Base-by-base conservation (phyloP, 2,113 vertebrate species). In the Lipophrys pholis region DNA sequence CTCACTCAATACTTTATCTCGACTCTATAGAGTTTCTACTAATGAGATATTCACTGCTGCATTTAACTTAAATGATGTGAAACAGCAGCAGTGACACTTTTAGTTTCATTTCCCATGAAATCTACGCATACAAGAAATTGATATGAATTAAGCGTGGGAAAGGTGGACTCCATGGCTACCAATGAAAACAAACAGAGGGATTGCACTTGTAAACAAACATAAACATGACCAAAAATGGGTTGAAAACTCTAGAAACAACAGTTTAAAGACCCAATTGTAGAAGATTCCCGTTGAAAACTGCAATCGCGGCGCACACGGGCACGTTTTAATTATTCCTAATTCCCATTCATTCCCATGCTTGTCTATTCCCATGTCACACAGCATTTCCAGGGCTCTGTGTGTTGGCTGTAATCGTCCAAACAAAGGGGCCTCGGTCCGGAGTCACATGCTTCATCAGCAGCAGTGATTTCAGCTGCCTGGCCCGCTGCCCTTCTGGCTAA, bases 401-500 rank as follows among this genome's bases (percentile, higher is more conserved):
- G 83, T 82, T 62, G 69, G 76, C 72, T 82, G 83, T 67, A 84
- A 80, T 64, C 82, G 84, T 76, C 77, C 69, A 85, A 85, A 90
- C 88, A 90, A 91, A 89, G 80, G 75, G 62, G 50, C 76, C 77
- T 88, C 64, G 76, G 87, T 87, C 80, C 46, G 70, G 55, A 88
- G 85, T 90, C 88, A 90, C 82, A 86, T 92, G 91, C 82, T 85
- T 67, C 81, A 63, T 82, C 81, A 76, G 88, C 78, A 86, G 85
- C n/a, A 69, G 82, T 86, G 89, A 87, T 83, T 86, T 90, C 86
- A 91, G 86, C 82, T 82, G 85, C 76, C 75, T 84, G 86, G 83
- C 82, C 78, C 86, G 62, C 78, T 41, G 86, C 87, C 88, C 73
- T 78, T 56, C 81, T 84, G 80, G 87, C 73, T 79, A 83, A 89